These are phyloP conservation scores for Cyanistes caeruleus DNA, from an alignment of 2,113 vertebrate species.

Conservation along the genomic window DNA sequence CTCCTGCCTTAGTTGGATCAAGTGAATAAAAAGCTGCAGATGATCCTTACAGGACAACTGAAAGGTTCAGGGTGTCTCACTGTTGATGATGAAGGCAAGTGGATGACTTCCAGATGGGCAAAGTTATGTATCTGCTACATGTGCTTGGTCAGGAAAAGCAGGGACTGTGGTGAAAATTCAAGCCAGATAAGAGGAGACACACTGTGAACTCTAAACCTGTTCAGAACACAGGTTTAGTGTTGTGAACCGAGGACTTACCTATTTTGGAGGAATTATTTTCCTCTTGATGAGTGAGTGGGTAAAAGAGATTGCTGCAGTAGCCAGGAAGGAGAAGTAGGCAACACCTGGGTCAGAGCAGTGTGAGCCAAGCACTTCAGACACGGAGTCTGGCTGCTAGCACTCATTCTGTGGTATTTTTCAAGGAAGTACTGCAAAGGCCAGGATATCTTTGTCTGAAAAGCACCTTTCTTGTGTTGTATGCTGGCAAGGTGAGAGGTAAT, in stretches of 20 bases:
- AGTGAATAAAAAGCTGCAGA: constrained; percentile 73
- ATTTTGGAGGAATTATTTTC: background rate
- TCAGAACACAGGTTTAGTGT: background rate
- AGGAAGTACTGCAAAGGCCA: background rate
- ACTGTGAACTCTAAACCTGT: background rate
- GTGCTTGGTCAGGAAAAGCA: background rate
- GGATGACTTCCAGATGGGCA: background rate
- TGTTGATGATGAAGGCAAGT: constrained; percentile 67
- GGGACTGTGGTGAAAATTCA: background rate
- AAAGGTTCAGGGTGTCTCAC: constrained; percentile 75
- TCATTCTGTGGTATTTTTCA: background rate
- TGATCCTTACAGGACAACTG: constrained; percentile 67
- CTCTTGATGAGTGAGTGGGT: background rate
- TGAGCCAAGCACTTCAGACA: background rate
- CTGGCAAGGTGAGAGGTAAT: background rate
- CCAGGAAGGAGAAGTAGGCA: background rate
- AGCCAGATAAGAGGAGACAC: background rate
- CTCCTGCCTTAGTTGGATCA: constrained; percentile 68
- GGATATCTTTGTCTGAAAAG: background rate
- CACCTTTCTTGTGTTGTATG: background rate
- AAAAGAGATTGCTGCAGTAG: background rate
- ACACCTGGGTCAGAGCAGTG: background rate
- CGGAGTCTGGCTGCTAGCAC: background rate
- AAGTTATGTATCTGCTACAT: background rate
- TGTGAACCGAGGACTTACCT: background rate